A percentile compares a stretch with the other conserved stretches of the same genome.
Conservation (phyloP, 2,113 vertebrate species). For the Climacteris rufus region DNA sequence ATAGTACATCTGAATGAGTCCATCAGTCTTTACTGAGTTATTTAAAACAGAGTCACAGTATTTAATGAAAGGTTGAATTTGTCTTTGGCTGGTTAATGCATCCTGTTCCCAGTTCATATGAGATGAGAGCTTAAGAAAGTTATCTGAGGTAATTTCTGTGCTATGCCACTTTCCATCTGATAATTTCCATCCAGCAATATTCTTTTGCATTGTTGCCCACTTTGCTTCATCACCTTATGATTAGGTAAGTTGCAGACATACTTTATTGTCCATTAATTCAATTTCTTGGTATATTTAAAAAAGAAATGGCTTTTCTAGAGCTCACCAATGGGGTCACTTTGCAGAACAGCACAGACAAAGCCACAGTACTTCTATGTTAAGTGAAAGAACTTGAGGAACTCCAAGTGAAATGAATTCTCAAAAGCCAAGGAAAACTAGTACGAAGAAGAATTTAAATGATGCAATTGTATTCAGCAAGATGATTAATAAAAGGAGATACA, state of each 20-base stretch:
- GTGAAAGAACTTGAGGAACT: background rate
- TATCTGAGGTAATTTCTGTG: background rate
- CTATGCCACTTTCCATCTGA: background rate
- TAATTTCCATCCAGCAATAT: background rate
- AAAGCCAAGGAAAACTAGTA: background rate
- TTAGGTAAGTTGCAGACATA: background rate
- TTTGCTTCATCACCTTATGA: background rate
- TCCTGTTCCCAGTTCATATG: background rate
- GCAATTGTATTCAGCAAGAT: background rate
- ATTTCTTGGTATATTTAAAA: background rate
- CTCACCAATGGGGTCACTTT: background rate
- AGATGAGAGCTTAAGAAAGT: background rate
- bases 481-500: background rate
- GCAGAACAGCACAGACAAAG: background rate
- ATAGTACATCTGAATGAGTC: slow-evolving; percentile 12
- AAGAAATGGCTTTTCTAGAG: background rate
- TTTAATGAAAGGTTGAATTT: background rate
- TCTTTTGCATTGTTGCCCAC: background rate
- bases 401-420: background rate
- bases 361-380: accelerated
- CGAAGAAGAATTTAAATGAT: background rate
- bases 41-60: background rate
- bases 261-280: background rate
- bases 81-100: background rate
- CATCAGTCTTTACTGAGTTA: slow-evolving; percentile 16